A percentile compares a stretch with the other conserved stretches of the same genome.
These are phyloP conservation scores for Saccostrea glomerata DNA, from an alignment of 1,140 invertebrate genomes.

Conservation along the genomic window DNA sequence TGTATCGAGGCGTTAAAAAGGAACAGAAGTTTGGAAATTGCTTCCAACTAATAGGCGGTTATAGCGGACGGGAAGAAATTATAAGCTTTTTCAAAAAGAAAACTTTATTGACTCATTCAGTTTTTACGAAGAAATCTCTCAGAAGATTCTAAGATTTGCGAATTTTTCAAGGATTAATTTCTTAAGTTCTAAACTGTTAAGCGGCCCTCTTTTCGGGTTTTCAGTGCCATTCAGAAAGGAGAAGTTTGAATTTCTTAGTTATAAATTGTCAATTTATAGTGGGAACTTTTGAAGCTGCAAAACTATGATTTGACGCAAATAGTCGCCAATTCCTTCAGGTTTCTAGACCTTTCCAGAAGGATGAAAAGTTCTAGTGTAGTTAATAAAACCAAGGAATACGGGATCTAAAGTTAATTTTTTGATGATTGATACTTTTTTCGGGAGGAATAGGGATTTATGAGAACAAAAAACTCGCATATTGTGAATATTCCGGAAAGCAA, in stretches of 20 bases:
- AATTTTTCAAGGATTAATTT: slow-evolving; percentile 10
- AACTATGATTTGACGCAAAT: neutral
- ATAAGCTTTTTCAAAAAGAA: neutral
- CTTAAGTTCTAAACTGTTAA: neutral
- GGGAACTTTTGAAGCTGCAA: neutral
- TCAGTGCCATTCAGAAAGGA: neutral
- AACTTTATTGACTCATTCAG: neutral
- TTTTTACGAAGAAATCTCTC: neutral
- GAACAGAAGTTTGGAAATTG: neutral
- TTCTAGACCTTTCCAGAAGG: neutral
- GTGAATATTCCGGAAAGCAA: neutral
- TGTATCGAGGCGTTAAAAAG: slow-evolving; percentile 7
- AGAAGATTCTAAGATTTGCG: neutral
- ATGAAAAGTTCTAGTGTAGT: neutral
- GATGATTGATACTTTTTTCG: neutral
- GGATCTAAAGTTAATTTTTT: neutral
- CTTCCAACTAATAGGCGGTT: neutral
- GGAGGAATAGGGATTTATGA: neutral
- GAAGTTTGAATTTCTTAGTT: neutral
- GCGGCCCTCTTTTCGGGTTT: neutral
- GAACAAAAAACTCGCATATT: neutral
- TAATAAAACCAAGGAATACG: neutral
- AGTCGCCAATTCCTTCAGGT: neutral
- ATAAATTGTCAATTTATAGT: too few relatives aligned
- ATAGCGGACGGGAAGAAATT: neutral